Base-by-base conservation (phyloP, 1,140 invertebrate genomes). In the Drosophila nannoptera region DNA sequence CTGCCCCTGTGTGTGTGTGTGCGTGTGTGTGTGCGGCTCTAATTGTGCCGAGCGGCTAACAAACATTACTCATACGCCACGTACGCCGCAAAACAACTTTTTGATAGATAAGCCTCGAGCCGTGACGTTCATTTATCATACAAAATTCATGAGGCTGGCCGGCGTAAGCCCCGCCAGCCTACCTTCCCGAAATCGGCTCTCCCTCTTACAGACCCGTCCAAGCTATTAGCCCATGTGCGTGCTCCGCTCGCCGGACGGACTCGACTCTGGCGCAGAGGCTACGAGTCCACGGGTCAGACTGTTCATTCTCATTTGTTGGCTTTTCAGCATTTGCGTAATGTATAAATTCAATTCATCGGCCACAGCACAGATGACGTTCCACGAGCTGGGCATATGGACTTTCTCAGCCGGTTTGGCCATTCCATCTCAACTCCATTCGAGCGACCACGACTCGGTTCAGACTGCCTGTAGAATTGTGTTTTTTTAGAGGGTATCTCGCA, bases 41-140 rank as follows among this genome's bases (percentile, higher is more conserved):
- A 67, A 70, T 62, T 68, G 58, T 40, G 52, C 50, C 52, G 53
- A 69, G 60, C 50, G 38, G 22, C 53, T 31, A 5, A 48, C 52
- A 48, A 32, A 69, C 81, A 86, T 86, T 75, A 86, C 77, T 77
- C 81, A 86, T 86, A 38, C 81, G 74, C 77, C 81, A 81, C 81
- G 82, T 86, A 67, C 60, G 58, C 71, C 65, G 54, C 66, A 48
- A 7, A 52, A 58, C 56, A 67, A 72, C 63, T 68, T 71, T 71
- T 67, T 86, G 70, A 77, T 75, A 81, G 65, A 77, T 75, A 86
- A 80, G 73, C 74, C 81, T 46, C 63, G 46, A 78, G 73, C 73
- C 77, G 81, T 86, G 69, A 84, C 73, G 77, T 81, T 77, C 81
- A 86, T 84, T 84, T 81, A 84, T 84, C 81, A 84, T 86, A 77